phyloP scores from a whole-genome alignment of 2,888 invertebrate genomes.

The Cryptus viduatorius region DNA sequence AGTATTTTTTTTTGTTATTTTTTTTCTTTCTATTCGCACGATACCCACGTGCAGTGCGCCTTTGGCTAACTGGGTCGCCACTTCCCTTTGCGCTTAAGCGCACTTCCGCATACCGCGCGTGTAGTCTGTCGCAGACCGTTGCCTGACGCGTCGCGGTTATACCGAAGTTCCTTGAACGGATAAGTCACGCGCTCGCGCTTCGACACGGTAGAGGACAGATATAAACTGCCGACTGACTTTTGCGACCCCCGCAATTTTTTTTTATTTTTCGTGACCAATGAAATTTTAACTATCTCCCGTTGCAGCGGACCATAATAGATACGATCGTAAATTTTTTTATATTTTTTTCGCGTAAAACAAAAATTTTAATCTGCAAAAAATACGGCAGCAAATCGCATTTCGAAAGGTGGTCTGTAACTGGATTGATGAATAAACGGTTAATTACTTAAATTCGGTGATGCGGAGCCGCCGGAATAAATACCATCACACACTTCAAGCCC shows the following conservation, averaged over 20 bases:
- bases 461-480: background rate
- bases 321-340: too few species aligned
- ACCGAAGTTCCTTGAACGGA: constrained; percentile 25
- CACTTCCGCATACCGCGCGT: constrained; percentile 75
- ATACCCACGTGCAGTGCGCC: constrained; percentile 44
- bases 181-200: constrained; percentile 24
- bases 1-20: constrained; percentile 14
- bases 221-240: constrained; percentile 38
- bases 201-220: constrained; percentile 33
- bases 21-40: constrained; percentile 18
- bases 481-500: background rate
- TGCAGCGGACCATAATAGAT: background rate
- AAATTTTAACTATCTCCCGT: background rate
- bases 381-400: background rate
- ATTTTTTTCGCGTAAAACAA: too few species aligned
- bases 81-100: constrained; percentile 75
- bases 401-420: background rate
- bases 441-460: background rate
- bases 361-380: too few species aligned
- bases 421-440: background rate
- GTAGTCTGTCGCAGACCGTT: constrained; percentile 46
- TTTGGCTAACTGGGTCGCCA: constrained; percentile 75
- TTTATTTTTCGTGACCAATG: background rate
- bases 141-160: constrained; percentile 29
- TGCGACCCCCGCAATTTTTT: background rate